Evolutionary conservation across 23 tunicate genomes (phyloP).

Genomic region (Styela clava): DNA sequence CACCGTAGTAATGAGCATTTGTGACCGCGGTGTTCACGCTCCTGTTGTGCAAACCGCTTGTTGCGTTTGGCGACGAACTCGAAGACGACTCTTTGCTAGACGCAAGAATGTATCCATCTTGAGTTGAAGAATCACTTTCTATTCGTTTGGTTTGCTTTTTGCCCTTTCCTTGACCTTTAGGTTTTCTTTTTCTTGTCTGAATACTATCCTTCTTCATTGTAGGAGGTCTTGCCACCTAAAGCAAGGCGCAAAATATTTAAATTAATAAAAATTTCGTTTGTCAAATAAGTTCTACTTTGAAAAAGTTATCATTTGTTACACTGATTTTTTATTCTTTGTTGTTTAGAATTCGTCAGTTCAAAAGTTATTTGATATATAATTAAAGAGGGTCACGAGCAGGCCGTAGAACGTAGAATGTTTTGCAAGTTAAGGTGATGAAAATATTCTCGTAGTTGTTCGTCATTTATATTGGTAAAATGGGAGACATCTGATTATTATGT

Average conservation of each 20-base stretch:
- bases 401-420: too few species aligned
- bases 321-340: too few species aligned
- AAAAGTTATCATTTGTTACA: too few species aligned
- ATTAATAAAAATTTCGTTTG: not conserved
- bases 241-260: not conserved
- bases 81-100: not conserved
- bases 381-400: too few species aligned
- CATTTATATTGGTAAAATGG: too few species aligned
- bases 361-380: too few species aligned
- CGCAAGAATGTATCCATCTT: not conserved
- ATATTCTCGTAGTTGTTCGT: too few species aligned
- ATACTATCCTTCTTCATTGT: conserved; percentile 98
- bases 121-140: not conserved
- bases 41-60: not conserved
- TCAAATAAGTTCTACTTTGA: too few species aligned
- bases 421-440: too few species aligned
- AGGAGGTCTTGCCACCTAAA: conserved; percentile 74
- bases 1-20: not conserved
- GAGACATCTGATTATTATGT: too few species aligned
- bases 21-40: not conserved
- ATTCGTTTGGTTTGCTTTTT: conserved; percentile 28
- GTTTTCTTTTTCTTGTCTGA: conserved; percentile 90
- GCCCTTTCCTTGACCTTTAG: conserved; percentile 67
- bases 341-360: too few species aligned
- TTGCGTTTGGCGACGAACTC: conserved; percentile 3